Percentiles rank a stretch among this genome's conserved stretches.
phyloP scores from a whole-genome alignment of 2,888 invertebrate species.

The Rotaria macrura region DNA sequence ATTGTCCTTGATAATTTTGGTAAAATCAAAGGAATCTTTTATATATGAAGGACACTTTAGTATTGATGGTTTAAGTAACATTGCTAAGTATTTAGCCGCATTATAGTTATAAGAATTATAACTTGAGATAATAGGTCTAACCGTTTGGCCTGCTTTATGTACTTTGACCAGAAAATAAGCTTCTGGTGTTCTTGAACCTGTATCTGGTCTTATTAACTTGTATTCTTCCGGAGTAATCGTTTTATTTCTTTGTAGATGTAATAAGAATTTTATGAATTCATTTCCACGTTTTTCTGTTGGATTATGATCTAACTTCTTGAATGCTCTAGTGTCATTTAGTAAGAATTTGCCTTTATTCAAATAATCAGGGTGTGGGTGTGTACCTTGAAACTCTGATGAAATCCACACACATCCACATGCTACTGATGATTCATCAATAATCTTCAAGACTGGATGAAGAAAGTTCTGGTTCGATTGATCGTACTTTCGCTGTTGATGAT shows the following conservation, averaged over 20 bases:
- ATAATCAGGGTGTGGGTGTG: no score
- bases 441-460: no score
- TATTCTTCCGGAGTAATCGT: background rate
- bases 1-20: background rate
- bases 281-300: background rate
- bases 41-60: background rate
- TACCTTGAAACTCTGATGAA: no score
- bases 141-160: background rate
- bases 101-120: background rate
- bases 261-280: background rate
- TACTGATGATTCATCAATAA: no score
- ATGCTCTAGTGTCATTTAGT: no score
- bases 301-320: no score
- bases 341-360: no score
- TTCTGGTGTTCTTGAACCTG: background rate
- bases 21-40: background rate
- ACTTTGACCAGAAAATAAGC: background rate
- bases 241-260: background rate
- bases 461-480: no score
- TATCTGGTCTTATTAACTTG: background rate
- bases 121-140: background rate
- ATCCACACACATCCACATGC: no score
- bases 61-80: no score
- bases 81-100: background rate
- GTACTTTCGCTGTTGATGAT: no score